These are phyloP conservation scores for Hemicordylus capensis DNA, from an alignment of 2,113 vertebrate species.

Conservation along the genomic window DNA sequence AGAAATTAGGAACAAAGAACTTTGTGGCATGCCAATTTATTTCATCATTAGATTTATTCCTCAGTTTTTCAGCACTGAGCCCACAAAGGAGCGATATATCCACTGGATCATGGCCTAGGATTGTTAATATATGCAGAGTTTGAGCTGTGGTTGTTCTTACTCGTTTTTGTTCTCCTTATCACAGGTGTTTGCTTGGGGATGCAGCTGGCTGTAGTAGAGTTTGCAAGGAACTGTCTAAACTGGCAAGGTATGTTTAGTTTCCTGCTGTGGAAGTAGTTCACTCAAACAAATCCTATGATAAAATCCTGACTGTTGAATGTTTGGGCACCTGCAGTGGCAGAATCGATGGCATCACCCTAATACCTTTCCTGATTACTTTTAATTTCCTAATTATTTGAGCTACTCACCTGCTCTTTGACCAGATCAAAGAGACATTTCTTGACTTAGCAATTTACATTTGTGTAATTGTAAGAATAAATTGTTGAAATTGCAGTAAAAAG, in stretches of 20 bases:
- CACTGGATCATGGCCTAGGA: neutral
- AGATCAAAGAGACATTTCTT: neutral
- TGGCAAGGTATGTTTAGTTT: constrained; percentile 74
- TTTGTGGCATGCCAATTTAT: neutral
- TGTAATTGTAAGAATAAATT: neutral
- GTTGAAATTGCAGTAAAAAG: neutral
- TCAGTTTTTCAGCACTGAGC: neutral
- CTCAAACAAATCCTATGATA: neutral
- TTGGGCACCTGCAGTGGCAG: neutral
- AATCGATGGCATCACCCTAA: neutral
- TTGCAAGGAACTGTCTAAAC: constrained; percentile 79
- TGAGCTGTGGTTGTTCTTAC: neutral
- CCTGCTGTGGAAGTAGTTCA: neutral
- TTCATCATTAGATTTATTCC: neutral
- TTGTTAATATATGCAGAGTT: neutral
- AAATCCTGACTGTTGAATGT: neutral
- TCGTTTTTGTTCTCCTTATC: neutral
- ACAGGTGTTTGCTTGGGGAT: constrained; percentile 81
- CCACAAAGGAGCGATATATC: neutral
- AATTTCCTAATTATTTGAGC: neutral
- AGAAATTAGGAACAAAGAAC: neutral
- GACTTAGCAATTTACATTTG: neutral
- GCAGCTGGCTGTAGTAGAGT: constrained; percentile 82
- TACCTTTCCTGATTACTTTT: neutral
- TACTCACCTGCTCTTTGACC: neutral